Conservation (phyloP, 2,888 invertebrate species). For the Hyppa rectilinea region DNA sequence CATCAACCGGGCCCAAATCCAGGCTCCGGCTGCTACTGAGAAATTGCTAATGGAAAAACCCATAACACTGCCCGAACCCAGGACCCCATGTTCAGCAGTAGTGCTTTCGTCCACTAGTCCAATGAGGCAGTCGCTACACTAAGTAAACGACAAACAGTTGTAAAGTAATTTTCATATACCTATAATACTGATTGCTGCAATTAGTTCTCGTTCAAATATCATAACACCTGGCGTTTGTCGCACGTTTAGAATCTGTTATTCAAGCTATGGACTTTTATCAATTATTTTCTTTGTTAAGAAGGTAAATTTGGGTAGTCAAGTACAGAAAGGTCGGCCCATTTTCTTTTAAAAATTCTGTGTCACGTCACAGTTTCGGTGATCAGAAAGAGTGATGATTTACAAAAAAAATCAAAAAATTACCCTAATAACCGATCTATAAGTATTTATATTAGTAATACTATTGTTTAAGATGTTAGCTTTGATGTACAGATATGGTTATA, state of each 20-base stretch:
- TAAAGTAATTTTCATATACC: neutral
- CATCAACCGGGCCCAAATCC: too few relatives aligned
- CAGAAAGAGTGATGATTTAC: conserved; percentile 26
- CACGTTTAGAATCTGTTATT: conserved; percentile 32
- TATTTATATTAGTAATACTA: neutral
- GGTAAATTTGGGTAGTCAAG: conserved; percentile 5
- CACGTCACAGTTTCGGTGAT: conserved; percentile 22
- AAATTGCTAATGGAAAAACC: too few relatives aligned
- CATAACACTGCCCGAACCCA: too few relatives aligned
- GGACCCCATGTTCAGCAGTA: too few relatives aligned
- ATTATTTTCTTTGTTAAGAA: conserved; percentile 23
- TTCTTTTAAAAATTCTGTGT: conserved; percentile 31
- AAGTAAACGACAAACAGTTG: neutral
- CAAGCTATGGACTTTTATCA: conserved; percentile 19
- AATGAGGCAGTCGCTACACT: too few relatives aligned
- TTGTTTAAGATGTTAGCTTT: neutral
- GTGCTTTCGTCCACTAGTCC: too few relatives aligned
- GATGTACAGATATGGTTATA: neutral
- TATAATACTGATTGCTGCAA: neutral
- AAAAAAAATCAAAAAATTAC: conserved; percentile 26
- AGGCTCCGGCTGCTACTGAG: too few relatives aligned
- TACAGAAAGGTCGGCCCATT: conserved; percentile 25
- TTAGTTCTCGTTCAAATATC: neutral
- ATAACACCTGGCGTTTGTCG: conserved; percentile 14
- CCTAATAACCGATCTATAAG: neutral